Percentiles rank a stretch among this genome's conserved stretches.
phyloP scores from a whole-genome alignment of 2,113 vertebrate species.

The Neofelis nebulosa region DNA sequence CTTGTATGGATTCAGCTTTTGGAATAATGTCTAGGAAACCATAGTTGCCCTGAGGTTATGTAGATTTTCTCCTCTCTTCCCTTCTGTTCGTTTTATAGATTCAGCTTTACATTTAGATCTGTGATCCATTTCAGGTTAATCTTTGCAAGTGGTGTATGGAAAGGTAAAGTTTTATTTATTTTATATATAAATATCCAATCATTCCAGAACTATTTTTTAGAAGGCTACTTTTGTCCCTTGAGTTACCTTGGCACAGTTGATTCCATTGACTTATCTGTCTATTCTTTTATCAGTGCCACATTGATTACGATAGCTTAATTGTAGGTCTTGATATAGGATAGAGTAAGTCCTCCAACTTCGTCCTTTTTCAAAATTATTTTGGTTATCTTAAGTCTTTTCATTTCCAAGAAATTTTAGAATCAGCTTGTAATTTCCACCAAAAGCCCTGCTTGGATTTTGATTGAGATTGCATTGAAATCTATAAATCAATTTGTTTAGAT shows the following conservation, averaged over 20 bases:
- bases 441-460: not conserved
- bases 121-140: not conserved
- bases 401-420: not conserved
- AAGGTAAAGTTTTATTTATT: not conserved
- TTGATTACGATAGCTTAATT: not conserved
- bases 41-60: not conserved
- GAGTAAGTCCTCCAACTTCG: not conserved
- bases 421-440: not conserved
- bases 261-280: not conserved
- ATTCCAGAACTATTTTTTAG: not conserved
- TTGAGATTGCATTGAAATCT: not conserved
- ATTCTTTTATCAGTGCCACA: not conserved
- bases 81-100: not conserved
- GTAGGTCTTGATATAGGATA: not conserved
- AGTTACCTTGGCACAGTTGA: not conserved
- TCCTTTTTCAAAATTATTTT: slow-evolving; percentile 19
- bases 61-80: not conserved
- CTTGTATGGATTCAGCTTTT: not conserved
- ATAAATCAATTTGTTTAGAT: not conserved
- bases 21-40: not conserved
- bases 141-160: not conserved
- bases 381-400: not conserved
- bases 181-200: not conserved
- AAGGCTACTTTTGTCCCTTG: not conserved
- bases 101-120: not conserved